Evolutionary conservation across 2,888 invertebrate species (phyloP), one percentile per base, ranked within the genome.

Genomic region (Dasysyrphus albostriatus): DNA sequence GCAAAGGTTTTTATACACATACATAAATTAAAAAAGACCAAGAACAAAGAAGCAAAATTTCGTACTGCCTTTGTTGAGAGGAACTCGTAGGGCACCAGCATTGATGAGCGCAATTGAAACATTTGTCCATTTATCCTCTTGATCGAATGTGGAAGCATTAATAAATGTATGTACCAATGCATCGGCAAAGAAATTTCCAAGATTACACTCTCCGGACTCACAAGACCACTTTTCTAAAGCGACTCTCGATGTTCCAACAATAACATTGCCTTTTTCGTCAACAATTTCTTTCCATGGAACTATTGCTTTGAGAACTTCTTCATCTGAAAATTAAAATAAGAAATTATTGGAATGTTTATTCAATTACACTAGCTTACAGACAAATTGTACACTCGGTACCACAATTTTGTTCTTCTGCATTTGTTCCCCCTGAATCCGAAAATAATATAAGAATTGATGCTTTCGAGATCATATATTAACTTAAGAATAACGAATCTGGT

Each of bases 121-220:
- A 77, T 94, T 94, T 3, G 95, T 94, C 96, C 96, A 96, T 37
- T 92, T 93, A 29, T 69, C n/a, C 5, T 91, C 90, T 5, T 89
- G 82, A 12, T 93, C 92, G 72, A 93, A 93, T 0, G 90, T 72
- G 8, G 90, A 61, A 12, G 90, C 59, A 5, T 89, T 90, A 6
- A 89, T 83, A 16, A 91, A 91, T 76, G 94, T 90, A 90, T 95
- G 93, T 84, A 96, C 93, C 93, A 95, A 95, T 0, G 96, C 95
- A 88, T 97, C 96, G 42, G 96, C 94, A 69, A 96, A 93, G 34
- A 96, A 94, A 90, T 95, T 95, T 34, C 96, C 97, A 63, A 97
- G 92, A 89, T 95, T 96, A 89, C 97, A 97, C 91, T 97, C 97
- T 0, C 89, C 90, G 10, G 92, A 92, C 1, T 94, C 90, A 89